Evolutionary conservation across 2,888 invertebrate species (phyloP), one percentile per base, ranked within the genome.

Genomic region (Stenotaenia linearis): DNA sequence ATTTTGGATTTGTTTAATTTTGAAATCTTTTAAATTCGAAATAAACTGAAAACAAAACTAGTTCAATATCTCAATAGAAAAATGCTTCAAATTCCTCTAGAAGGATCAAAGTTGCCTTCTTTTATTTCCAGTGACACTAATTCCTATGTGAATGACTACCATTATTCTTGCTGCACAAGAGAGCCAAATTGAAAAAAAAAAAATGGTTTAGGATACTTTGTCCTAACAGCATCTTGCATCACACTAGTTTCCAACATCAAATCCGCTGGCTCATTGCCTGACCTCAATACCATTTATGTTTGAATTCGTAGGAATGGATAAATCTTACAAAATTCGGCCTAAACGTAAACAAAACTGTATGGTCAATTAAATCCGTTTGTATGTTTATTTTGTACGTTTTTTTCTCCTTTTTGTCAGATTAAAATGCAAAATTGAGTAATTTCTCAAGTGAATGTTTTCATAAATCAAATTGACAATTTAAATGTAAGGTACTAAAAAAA

Each of bases 101-200:
- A 23, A 23, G 25, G 61, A 61, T 61, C 61, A 61, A 45, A 23
- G 10, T 25, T 61, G 23, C 12, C 61, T 25, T 61, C 61, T 25
- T 61, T 61, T 61, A 61, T 61, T 61, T 61, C 61, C 61, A 23
- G 61, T 61, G 61, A 61, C 61, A 61, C 61, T 61, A 61, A 61
- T 61, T 61, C 61, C 61, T 25, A 25, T 25, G 61, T 61, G 61
- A 61, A 61, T 61, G 61, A 25, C 61, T 61, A 15, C 25, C 61
- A 61, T 61, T 61, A 61, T 61, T 61, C 61, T 61, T 61, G 61
- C 25, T 61, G 25, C 61, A 61, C 61, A 61, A 25, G 61, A 61
- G 61, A 61, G 61, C 61, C 61, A 61, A 61, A 61, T 61, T 61
- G 61, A 15, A 61, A 61, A 61, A 61, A 61, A 61, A 61, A 61